A percentile compares a stretch with the other conserved stretches of the same genome.
These are phyloP conservation scores for Diglossa brunneiventris DNA, from an alignment of 2,113 vertebrate species.

Conservation along the genomic window DNA sequence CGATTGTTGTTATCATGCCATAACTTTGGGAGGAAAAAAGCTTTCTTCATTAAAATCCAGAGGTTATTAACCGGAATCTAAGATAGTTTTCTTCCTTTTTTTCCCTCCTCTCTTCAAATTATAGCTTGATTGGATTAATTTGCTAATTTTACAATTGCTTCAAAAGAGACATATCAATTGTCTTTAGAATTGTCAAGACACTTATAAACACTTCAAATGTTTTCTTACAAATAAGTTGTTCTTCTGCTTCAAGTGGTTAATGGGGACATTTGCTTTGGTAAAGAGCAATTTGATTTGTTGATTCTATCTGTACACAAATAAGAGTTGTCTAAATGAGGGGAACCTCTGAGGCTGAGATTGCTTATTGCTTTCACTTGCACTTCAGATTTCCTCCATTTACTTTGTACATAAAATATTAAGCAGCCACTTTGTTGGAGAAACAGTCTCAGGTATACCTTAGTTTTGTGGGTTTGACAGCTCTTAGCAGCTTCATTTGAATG, in stretches of 20 bases:
- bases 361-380: neutral
- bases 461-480: neutral
- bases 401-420: neutral
- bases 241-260: slow-evolving; percentile 32
- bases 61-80: neutral
- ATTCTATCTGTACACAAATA: neutral
- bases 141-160: slow-evolving; percentile 6
- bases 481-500: neutral
- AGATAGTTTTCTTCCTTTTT: neutral
- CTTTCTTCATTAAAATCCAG: neutral
- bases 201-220: neutral
- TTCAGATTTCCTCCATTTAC: neutral
- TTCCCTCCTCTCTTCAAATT: neutral
- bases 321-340: neutral
- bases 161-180: neutral
- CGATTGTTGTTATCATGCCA: neutral
- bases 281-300: slow-evolving; percentile 13
- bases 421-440: neutral
- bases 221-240: slow-evolving; percentile 1
- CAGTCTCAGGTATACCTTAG: neutral
- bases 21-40: neutral
- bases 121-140: slow-evolving; percentile 5
- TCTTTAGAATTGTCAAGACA: neutral
- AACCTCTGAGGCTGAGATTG: neutral
- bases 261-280: neutral